These are phyloP conservation scores for Orchesella cincta DNA, from an alignment of 1,140 invertebrate species.

Conservation along the genomic window DNA sequence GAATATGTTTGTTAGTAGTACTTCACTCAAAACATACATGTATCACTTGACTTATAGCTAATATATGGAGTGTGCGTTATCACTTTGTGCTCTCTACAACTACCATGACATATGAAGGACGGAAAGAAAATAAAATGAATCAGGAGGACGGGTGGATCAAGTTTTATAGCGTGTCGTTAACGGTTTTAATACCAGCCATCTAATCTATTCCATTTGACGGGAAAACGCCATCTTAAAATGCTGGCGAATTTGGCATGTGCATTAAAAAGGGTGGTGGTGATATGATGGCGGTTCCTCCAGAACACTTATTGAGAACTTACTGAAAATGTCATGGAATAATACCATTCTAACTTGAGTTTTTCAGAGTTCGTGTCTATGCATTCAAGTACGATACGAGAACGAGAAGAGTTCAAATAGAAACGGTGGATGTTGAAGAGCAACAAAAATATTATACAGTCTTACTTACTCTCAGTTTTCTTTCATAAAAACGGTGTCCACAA, in stretches of 20 bases:
- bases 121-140: constrained; percentile 30
- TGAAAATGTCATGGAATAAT: constrained; percentile 4
- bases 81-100: no score
- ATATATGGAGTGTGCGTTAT: no score
- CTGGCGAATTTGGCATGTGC: background rate
- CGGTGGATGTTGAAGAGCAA: no score
- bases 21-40: background rate
- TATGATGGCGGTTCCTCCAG: background rate
- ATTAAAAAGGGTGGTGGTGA: constrained; percentile 7
- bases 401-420: background rate
- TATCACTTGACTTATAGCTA: background rate
- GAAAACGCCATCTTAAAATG: constrained; percentile 12
- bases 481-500: no score
- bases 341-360: background rate
- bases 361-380: background rate
- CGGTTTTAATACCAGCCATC: constrained; percentile 36
- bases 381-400: background rate
- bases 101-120: no score
- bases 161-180: constrained; percentile 41
- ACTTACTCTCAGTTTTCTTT: no score
- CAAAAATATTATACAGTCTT: no score
- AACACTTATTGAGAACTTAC: background rate
- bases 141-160: constrained; percentile 36
- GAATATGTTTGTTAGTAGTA: background rate
- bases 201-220: constrained; percentile 35